phyloP scores from a whole-genome alignment of 2,113 vertebrate genomes.

The Callithrix jacchus region DNA sequence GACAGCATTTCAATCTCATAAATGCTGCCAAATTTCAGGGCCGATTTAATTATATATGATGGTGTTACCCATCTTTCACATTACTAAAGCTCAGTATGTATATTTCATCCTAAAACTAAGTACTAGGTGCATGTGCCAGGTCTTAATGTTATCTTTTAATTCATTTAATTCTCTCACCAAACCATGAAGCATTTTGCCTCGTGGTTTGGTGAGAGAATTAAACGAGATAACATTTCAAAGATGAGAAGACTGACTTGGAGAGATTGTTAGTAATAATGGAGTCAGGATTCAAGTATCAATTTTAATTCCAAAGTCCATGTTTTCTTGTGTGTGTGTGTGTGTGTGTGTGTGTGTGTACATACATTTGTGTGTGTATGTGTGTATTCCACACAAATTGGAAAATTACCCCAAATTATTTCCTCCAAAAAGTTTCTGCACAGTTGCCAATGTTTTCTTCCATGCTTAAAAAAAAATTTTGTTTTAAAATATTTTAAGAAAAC shows the following conservation, averaged over 20 bases:
- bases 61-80: background rate
- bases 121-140: background rate
- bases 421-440: background rate
- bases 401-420: background rate
- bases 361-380: too few species aligned
- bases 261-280: background rate
- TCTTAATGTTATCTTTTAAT: background rate
- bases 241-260: background rate
- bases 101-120: constrained; percentile 15
- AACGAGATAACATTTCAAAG: background rate
- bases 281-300: background rate
- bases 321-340: background rate
- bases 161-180: background rate
- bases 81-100: background rate
- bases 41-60: background rate
- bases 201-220: too few species aligned
- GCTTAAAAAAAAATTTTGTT: constrained; percentile 61
- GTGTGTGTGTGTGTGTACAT: too few species aligned
- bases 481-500: constrained; percentile 27
- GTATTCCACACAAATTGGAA: background rate
- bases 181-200: background rate
- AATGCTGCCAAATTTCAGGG: background rate
- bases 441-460: background rate
- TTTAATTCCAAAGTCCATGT: constrained; percentile 27
- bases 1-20: background rate